Conservation (phyloP, 2,797 vertebrate species). For the Tympanoctomys barrerae region DNA sequence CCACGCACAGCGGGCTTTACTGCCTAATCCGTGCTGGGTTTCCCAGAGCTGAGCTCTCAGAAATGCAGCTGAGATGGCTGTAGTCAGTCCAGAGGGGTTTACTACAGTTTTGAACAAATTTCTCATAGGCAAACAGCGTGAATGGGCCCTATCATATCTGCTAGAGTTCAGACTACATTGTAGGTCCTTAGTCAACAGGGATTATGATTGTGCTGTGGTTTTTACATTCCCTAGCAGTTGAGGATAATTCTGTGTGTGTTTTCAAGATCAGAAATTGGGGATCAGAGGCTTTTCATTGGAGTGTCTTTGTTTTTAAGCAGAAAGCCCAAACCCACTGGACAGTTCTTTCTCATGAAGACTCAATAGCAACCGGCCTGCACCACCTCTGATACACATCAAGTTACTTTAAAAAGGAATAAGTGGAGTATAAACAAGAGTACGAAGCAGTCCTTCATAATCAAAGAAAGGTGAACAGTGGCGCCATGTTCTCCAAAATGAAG, state of each 20-base stretch:
- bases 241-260: not conserved
- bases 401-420: not conserved
- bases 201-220: not conserved
- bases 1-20: not conserved
- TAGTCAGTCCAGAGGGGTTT: not conserved
- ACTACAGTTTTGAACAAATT: not conserved
- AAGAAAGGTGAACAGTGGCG: not conserved
- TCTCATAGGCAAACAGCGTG: not conserved
- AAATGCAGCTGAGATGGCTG: constrained; percentile 43
- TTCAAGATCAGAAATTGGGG: not conserved
- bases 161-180: not conserved
- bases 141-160: not conserved
- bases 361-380: not conserved
- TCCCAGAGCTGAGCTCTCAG: not conserved
- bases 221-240: not conserved
- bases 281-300: not conserved
- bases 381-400: not conserved
- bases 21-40: not conserved
- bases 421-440: not conserved
- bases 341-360: not conserved
- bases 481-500: not conserved
- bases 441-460: not conserved
- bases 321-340: not conserved
- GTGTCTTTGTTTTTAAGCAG: not conserved
- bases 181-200: not conserved